Evolutionary conservation across 2,888 invertebrate species (phyloP).

Genomic region (Hemithea aestivaria): DNA sequence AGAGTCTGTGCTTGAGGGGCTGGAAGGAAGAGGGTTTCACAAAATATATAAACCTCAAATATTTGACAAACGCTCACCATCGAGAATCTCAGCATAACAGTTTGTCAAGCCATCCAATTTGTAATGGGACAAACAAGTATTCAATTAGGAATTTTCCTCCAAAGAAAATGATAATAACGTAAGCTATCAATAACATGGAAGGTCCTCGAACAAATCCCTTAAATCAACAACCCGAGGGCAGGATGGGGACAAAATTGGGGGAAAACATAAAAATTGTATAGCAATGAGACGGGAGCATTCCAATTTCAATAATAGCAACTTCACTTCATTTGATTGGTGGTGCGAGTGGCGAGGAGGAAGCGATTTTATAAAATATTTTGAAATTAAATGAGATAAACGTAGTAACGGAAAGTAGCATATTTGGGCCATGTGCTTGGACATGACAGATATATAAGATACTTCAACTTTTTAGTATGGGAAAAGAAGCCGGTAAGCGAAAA

Average conservation of each 20-base stretch:
- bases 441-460: no score
- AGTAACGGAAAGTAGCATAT: no score
- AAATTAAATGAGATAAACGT: no score
- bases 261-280: constrained; percentile 35
- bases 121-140: constrained; percentile 3
- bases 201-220: constrained; percentile 12
- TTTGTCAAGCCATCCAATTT: constrained; percentile 1
- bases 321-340: constrained; percentile 48
- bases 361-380: background rate
- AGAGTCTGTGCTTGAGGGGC: no score
- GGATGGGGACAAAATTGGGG: constrained; percentile 16
- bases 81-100: no score
- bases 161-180: constrained; percentile 9
- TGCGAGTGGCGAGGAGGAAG: background rate
- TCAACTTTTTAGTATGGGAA: no score
- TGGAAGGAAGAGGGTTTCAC: no score
- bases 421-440: no score
- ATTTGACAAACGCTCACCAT: no score
- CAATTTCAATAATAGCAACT: constrained; percentile 56
- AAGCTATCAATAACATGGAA: constrained; percentile 9
- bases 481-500: no score
- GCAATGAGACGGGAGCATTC: constrained; percentile 50
- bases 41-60: no score
- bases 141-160: constrained; percentile 5
- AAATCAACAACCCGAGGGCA: constrained; percentile 16